Conservation (phyloP, 2,888 invertebrate genomes). For the Saturnia pavonia region DNA sequence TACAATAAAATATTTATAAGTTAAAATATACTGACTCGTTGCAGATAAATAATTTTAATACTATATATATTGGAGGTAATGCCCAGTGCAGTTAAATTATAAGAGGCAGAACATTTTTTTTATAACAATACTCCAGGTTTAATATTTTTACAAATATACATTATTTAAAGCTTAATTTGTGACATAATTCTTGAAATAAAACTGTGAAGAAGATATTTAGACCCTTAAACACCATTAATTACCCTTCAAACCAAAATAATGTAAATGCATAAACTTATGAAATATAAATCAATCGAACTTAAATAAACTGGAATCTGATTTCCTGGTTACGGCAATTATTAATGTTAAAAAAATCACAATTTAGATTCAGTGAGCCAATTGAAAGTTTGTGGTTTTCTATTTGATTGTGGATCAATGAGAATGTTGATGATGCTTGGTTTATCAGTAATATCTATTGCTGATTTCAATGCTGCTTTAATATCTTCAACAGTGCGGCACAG, state of each 20-base stretch:
- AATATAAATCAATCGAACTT: background rate
- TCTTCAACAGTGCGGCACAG: slow-evolving; percentile 90
- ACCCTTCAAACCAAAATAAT: background rate
- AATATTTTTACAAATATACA: too few relatives aligned
- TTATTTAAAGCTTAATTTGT: background rate
- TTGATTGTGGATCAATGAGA: slow-evolving; percentile 92
- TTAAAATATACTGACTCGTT: too few relatives aligned
- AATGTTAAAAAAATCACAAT: slow-evolving; percentile 75
- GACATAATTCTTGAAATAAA: background rate
- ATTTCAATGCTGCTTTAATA: slow-evolving; percentile 85
- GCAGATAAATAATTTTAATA: too few relatives aligned
- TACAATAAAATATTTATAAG: too few relatives aligned
- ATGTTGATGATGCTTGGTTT: slow-evolving; percentile 95
- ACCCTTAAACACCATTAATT: background rate
- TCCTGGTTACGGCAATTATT: too few relatives aligned
- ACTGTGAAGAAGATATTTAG: background rate
- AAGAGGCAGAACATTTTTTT: too few relatives aligned
- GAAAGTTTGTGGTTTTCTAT: slow-evolving; percentile 94
- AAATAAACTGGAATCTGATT: background rate
- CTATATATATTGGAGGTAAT: too few relatives aligned
- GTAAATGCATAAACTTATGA: background rate
- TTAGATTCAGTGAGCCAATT: slow-evolving; percentile 97
- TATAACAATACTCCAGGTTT: too few relatives aligned
- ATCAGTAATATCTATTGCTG: slow-evolving; percentile 85
- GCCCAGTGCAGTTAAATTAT: too few relatives aligned